Evolutionary conservation across 37 sponge, comb jelly and placozoan species (phyloP).

Genomic region (Ephydatia muelleri): DNA sequence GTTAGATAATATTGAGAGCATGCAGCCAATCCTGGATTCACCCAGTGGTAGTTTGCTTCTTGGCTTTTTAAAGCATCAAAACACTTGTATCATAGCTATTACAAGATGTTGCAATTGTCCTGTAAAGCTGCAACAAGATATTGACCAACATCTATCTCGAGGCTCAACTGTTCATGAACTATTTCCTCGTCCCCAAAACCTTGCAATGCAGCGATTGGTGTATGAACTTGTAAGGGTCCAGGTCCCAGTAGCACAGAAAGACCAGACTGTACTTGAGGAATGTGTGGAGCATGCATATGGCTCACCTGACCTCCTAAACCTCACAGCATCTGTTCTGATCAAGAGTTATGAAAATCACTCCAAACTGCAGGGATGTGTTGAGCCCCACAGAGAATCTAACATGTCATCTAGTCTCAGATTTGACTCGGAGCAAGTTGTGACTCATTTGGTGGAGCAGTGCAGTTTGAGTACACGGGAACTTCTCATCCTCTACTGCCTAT

Average conservation of each 20-base stretch:
- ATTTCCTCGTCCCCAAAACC: constrained; percentile 29
- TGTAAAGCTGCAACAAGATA: constrained; percentile 3
- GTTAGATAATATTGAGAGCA: neutral
- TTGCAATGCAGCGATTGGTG: constrained; percentile 48
- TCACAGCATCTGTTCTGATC: neutral
- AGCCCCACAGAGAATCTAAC: constrained; percentile 5
- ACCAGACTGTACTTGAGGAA: constrained; percentile 33
- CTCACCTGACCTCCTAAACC: constrained; percentile 22
- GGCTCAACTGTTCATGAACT: constrained; percentile 20
- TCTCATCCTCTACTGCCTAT: constrained; percentile 26
- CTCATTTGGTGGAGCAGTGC: constrained; percentile 21
- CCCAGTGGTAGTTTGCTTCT: neutral
- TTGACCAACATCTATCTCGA: constrained; percentile 29
- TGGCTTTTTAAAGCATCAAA: neutral
- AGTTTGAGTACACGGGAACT: constrained; percentile 2
- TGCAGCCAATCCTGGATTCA: neutral
- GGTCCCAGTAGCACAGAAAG: constrained; percentile 14
- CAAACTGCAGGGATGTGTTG: neutral
- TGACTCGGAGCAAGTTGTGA: constrained; percentile 37
- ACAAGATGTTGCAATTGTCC: constrained; percentile 5
- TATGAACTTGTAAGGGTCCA: constrained; percentile 13
- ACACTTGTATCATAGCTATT: constrained; percentile 14
- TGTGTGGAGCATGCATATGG: constrained; percentile 35
- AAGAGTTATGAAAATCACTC: neutral
- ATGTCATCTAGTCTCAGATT: neutral